Conservation (phyloP, 2,797 vertebrate genomes). For the Strix occidentalis region DNA sequence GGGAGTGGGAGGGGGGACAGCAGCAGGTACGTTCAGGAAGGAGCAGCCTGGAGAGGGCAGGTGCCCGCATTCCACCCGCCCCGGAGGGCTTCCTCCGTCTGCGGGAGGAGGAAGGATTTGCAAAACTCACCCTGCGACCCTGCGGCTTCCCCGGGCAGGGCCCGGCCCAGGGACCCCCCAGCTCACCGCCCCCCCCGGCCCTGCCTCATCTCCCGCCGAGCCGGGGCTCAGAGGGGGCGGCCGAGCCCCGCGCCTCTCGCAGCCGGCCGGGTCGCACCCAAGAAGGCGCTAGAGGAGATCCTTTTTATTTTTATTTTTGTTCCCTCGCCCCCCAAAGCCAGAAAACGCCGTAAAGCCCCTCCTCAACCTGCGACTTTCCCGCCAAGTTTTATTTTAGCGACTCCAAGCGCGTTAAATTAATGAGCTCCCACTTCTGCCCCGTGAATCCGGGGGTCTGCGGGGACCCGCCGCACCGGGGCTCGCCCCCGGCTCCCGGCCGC, state of each 20-base stretch:
- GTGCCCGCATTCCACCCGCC: background rate
- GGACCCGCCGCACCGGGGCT: background rate
- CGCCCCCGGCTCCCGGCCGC: background rate
- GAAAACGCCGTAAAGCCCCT: background rate
- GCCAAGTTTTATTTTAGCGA: background rate
- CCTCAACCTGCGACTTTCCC: background rate
- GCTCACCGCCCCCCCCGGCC: background rate
- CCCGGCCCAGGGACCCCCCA: background rate
- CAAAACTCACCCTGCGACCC: too few species aligned
- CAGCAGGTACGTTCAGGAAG: background rate
- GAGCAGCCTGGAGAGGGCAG: background rate
- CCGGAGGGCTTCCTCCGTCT: background rate
- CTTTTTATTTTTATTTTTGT: background rate
- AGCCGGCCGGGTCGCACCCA: background rate
- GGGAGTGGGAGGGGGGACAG: background rate
- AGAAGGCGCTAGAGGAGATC: background rate
- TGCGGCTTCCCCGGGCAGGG: too few species aligned
- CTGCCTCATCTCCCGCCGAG: background rate
- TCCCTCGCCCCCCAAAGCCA: accelerated
- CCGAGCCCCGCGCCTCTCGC: background rate
- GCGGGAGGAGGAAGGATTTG: background rate
- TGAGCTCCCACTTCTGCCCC: background rate
- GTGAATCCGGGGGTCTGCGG: accelerated
- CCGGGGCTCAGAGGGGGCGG: background rate
- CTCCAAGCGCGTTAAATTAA: background rate